Conservation (phyloP, 1,140 invertebrate species). For the Amyelois transitella region DNA sequence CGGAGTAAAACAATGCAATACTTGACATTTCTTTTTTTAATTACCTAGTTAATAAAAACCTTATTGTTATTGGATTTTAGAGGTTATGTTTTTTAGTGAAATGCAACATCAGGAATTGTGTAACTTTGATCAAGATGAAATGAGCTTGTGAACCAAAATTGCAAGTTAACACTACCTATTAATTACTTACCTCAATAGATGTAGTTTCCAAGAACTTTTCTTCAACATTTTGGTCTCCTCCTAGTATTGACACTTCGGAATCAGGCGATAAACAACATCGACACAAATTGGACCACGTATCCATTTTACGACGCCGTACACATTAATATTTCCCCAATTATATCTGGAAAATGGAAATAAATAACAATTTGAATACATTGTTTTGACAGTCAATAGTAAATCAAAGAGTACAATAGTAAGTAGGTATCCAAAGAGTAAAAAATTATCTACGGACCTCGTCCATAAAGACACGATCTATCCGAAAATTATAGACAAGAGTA, state of each 20-base stretch:
- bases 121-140: background rate
- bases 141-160: background rate
- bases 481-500: conserved; percentile 66
- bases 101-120: background rate
- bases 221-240: conserved; percentile 42
- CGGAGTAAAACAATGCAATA: background rate
- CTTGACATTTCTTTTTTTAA: background rate
- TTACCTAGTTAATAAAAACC: background rate
- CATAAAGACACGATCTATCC: conserved; percentile 67
- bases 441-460: conserved; percentile 74
- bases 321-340: conserved; percentile 46
- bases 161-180: background rate
- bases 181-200: conserved; percentile 47
- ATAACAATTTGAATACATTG: conserved; percentile 37
- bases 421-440: conserved; percentile 68
- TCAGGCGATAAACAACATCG: conserved; percentile 61
- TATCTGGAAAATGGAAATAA: conserved; percentile 49
- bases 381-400: conserved; percentile 54
- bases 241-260: conserved; percentile 52
- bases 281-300: conserved; percentile 65
- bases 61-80: background rate
- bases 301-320: conserved; percentile 50
- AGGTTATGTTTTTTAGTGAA: conserved; percentile 4
- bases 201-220: conserved; percentile 63
- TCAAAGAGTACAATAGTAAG: conserved; percentile 51